Base-by-base conservation (phyloP, 2,797 vertebrate species). In the Acipenser transmontanus region DNA sequence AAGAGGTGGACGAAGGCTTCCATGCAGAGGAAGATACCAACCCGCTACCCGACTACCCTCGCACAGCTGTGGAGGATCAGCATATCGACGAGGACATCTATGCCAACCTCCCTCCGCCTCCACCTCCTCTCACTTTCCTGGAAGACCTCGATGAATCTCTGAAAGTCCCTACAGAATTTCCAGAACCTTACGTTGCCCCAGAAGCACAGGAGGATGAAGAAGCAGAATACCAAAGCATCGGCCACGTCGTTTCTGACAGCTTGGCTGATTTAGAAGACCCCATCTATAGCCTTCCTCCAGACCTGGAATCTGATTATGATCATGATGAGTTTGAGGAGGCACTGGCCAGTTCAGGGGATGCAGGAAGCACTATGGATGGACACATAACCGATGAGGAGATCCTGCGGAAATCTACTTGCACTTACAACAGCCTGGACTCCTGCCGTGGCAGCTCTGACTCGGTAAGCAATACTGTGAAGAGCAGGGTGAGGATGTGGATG, bases 301-400 rank as follows among this genome's bases (percentile, higher is more conserved):
- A 95, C 63, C 68, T 87, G 1, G 94, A 95, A 76, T 96, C 93
- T 0, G 94, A 95, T 81, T 95, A 94, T 0, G 94, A 96, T 77
- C 93, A 95, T 50, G 94, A 96, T 68, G 94, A 96, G 81, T 94
- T 91, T 71, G 94, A 97, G 77, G 91, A 91, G 71, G 81, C 74
- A 60, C 85, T 80, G 1, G 80, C 84, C 62, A 93, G 89, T 76
- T 91, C 81, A 10, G 88, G 87, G 17, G 90, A 93, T 64, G 77
- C 80, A 12, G 91, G 89, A 6, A 92, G 89, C 7, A 82, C 81
- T 47, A 92, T 86, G 1, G 90, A 92, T 7, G 91, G 89, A 61
- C 91, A 92, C 50, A 79, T 90, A 68, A 91, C 91, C 0, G 91
- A 91, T 4, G 91, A 93, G 70, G 92, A 93, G 71, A 76, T 82